Evolutionary conservation across 2,113 vertebrate species (phyloP).

Genomic region (Elephas maximus): DNA sequence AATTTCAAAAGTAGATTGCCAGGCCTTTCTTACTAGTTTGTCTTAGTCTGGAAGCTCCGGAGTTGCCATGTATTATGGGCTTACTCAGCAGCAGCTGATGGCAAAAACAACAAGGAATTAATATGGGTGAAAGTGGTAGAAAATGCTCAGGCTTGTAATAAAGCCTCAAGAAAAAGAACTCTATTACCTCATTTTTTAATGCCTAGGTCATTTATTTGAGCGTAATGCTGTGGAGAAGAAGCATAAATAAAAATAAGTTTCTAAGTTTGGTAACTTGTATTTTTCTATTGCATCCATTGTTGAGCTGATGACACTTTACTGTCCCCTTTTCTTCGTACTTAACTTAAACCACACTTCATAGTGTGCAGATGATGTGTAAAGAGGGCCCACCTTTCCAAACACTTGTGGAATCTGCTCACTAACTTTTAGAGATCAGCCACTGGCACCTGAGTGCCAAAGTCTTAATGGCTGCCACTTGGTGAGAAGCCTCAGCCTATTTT

Average conservation of each 20-base stretch:
- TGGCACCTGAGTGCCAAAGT: neutral
- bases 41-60: too few relatives aligned
- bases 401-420: neutral
- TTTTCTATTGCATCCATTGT: neutral
- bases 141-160: neutral
- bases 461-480: slow-evolving; percentile 8
- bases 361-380: neutral
- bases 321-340: neutral
- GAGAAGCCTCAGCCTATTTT: neutral
- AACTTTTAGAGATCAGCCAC: neutral
- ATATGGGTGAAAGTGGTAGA: neutral
- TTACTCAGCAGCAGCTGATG: too few relatives aligned
- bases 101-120: neutral
- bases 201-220: neutral
- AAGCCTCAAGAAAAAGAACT: neutral
- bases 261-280: neutral
- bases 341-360: neutral
- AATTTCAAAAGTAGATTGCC: too few relatives aligned
- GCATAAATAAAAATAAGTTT: neutral
- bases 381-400: neutral
- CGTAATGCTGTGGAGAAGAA: neutral
- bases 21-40: too few relatives aligned
- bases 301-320: neutral
- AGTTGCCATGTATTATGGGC: too few relatives aligned
- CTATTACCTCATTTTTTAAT: neutral